Conservation (phyloP, 2,888 invertebrate genomes). For the Drosophila subquinaria region DNA sequence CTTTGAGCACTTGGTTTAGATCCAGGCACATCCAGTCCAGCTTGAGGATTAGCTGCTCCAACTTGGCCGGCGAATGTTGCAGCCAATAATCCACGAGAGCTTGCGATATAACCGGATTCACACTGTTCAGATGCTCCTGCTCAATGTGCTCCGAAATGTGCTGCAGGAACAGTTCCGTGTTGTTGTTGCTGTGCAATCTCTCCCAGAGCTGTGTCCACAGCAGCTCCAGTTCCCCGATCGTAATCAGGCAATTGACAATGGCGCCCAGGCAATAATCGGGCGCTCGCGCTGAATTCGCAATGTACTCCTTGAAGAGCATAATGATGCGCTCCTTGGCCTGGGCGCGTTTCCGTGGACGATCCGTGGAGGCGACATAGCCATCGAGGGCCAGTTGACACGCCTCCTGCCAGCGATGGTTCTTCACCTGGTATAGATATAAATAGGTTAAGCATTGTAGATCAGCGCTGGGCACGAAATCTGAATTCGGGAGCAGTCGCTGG, state of each 20-base stretch:
- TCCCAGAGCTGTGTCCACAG: slow-evolving; percentile 89
- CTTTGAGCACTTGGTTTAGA: slow-evolving; percentile 89
- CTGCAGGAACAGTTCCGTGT: slow-evolving; percentile 88
- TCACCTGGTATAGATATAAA: slow-evolving; percentile 57
- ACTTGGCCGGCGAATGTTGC: slow-evolving; percentile 87
- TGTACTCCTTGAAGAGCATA: slow-evolving; percentile 86
- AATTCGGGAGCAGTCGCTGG: no score
- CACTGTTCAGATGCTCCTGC: slow-evolving; percentile 87
- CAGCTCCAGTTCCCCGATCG: slow-evolving; percentile 86
- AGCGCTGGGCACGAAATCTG: no score
- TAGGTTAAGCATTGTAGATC: no score
- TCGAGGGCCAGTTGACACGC: slow-evolving; percentile 87
- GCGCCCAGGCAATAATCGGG: slow-evolving; percentile 85
- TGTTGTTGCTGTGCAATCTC: slow-evolving; percentile 86
- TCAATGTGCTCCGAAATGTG: slow-evolving; percentile 90
- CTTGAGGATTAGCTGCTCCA: slow-evolving; percentile 90
- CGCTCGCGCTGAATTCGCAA: slow-evolving; percentile 84
- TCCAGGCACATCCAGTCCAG: slow-evolving; percentile 91
- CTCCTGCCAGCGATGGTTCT: slow-evolving; percentile 87
- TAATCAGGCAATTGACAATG: slow-evolving; percentile 84
- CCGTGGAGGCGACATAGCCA: slow-evolving; percentile 83
- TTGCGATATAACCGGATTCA: slow-evolving; percentile 91
- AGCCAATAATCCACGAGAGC: slow-evolving; percentile 90
- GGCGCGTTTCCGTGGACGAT: slow-evolving; percentile 84
- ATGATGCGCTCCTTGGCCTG: slow-evolving; percentile 85